These are phyloP conservation scores for Cyclopterus lumpus DNA, from an alignment of 2,797 vertebrate genomes.

Conservation along the genomic window DNA sequence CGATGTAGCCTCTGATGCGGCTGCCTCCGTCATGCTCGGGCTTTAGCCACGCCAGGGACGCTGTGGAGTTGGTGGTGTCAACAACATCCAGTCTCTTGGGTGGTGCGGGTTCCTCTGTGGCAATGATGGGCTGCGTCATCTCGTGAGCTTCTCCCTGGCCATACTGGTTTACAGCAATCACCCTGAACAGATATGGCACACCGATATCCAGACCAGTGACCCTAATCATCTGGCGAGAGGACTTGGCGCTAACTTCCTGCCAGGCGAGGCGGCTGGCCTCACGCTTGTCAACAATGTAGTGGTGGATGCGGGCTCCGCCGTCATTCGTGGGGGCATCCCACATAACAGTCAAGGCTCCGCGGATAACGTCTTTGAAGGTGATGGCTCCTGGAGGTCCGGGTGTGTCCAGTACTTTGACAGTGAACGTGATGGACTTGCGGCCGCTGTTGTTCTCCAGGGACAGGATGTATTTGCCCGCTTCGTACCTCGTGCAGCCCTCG, in stretches of 20 bases:
- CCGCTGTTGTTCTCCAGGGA: constrained; percentile 97
- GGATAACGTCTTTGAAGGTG: constrained; percentile 95
- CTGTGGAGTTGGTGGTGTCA: constrained; percentile 93
- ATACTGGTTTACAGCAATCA: constrained; percentile 95
- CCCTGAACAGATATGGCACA: constrained; percentile 91
- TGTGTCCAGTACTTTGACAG: constrained; percentile 95
- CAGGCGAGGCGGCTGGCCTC: constrained; percentile 96
- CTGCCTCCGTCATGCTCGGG: constrained; percentile 99
- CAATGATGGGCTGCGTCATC: constrained; percentile 92
- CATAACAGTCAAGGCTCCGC: constrained; percentile 92
- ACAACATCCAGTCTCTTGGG: constrained; percentile 95
- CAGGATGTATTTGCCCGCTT: constrained; percentile 96
- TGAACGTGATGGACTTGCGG: constrained; percentile 95
- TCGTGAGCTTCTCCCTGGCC: constrained; percentile 94
- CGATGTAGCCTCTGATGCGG: constrained; percentile 91
- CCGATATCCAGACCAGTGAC: constrained; percentile 90
- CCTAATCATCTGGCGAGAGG: constrained; percentile 92
- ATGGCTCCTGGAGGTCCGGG: constrained; percentile 95
- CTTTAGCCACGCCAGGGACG: constrained; percentile 95
- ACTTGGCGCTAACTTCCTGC: constrained; percentile 93
- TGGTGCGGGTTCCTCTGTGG: constrained; percentile 96
- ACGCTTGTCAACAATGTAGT: constrained; percentile 94
- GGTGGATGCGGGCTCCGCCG: constrained; percentile 93
- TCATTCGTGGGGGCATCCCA: constrained; percentile 97
- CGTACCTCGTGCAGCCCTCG: constrained; percentile 95